phyloP scores from a whole-genome alignment of 2,797 vertebrate species.

The Neomorphus geoffroyi region DNA sequence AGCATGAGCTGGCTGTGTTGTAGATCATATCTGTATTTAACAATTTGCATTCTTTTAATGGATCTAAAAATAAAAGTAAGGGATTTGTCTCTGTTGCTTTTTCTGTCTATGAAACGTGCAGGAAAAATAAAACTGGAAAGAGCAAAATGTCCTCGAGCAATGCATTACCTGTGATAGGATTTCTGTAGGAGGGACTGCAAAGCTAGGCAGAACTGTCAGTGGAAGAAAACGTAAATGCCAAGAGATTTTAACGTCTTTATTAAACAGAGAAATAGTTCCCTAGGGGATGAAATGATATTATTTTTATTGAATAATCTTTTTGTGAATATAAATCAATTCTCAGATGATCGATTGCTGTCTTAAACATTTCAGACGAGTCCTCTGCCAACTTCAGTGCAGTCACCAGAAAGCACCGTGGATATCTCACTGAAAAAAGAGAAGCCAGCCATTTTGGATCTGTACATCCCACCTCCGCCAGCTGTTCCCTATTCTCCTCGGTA shows the following conservation, averaged over 20 bases:
- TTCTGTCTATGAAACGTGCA: constrained; percentile 6
- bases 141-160: neutral
- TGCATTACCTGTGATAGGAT: neutral
- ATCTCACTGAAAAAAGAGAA: constrained; percentile 82
- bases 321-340: neutral
- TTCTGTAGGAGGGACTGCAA: constrained; percentile 1
- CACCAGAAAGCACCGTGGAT: constrained; percentile 77
- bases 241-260: neutral
- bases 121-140: neutral
- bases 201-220: neutral
- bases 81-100: neutral
- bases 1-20: neutral
- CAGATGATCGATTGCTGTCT: constrained; percentile 8
- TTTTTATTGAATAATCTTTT: neutral
- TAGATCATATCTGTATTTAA: neutral
- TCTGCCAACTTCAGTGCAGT: constrained; percentile 68
- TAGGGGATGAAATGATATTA: neutral
- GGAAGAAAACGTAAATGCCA: neutral
- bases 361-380: constrained; percentile 74
- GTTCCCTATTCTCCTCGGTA: constrained; percentile 88
- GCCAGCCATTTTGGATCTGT: constrained; percentile 86
- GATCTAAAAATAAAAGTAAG: neutral
- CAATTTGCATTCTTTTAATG: neutral
- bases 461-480: constrained; percentile 88
- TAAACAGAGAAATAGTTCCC: neutral